Conservation (phyloP, 2,113 vertebrate genomes). For the Eira barbara region DNA sequence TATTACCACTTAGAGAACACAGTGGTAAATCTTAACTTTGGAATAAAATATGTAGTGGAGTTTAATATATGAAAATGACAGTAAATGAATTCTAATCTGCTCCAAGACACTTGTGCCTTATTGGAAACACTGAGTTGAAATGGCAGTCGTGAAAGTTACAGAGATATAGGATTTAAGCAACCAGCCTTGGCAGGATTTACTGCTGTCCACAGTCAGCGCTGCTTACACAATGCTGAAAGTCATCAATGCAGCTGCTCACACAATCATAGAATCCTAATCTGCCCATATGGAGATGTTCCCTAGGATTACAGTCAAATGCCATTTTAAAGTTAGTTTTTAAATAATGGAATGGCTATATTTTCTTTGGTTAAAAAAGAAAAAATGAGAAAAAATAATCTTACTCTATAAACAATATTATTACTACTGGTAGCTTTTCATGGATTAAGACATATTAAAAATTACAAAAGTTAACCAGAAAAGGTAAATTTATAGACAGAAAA, state of each 20-base stretch:
- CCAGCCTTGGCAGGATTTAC: background rate
- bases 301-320: background rate
- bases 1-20: background rate
- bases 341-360: background rate
- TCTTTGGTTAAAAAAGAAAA: background rate
- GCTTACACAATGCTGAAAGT: slow-evolving; percentile 8
- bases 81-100: background rate
- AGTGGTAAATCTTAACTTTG: background rate
- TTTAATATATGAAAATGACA: slow-evolving; percentile 27
- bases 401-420: background rate
- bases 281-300: background rate
- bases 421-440: background rate
- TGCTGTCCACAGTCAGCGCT: background rate
- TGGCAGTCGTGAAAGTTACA: background rate
- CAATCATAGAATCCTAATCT: slow-evolving; percentile 11
- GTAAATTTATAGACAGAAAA: background rate
- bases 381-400: background rate
- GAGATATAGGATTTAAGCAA: background rate
- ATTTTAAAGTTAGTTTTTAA: slow-evolving; percentile 25
- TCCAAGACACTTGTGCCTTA: background rate
- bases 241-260: background rate
- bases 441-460: background rate
- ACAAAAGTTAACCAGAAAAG: background rate
- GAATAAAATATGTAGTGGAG: background rate
- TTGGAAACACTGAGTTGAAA: background rate